These are phyloP conservation scores for Fulica atra DNA, from an alignment of 2,113 vertebrate species.

Conservation along the genomic window DNA sequence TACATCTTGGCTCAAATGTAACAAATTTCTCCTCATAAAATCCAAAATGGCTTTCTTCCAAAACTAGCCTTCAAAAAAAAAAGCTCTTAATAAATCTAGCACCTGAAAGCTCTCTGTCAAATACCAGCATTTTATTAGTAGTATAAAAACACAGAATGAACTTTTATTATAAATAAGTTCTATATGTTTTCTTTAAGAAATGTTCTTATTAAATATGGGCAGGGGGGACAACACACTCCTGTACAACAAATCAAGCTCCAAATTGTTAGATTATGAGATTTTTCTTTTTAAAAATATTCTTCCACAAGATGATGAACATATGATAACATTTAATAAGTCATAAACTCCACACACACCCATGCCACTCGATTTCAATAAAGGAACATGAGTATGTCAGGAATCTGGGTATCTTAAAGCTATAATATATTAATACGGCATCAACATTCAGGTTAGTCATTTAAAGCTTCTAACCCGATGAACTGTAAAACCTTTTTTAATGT, in stretches of 20 bases:
- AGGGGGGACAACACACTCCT: not conserved
- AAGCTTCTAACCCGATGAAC: not conserved
- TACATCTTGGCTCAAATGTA: not conserved
- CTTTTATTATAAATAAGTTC: not conserved
- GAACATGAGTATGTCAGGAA: not conserved
- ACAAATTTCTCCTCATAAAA: conserved; percentile 37
- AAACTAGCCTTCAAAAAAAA: not conserved
- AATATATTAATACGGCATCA: not conserved
- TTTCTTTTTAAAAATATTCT: not conserved
- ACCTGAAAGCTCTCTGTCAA: conserved; percentile 22
- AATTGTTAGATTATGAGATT: not conserved
- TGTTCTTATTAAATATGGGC: not conserved
- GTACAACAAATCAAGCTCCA: not conserved
- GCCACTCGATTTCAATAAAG: not conserved
- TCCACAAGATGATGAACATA: not conserved
- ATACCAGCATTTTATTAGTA: conserved; percentile 22
- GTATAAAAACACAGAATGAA: not conserved
- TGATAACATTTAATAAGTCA: not conserved
- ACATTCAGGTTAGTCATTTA: not conserved
- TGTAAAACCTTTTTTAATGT: not conserved
- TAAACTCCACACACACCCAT: not conserved
- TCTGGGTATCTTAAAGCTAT: not conserved
- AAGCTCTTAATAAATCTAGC: not conserved
- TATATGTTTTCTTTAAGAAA: not conserved
- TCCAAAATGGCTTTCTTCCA: conserved; percentile 16